phyloP scores from a whole-genome alignment of 23 tunicate species.

The Trididemnum clinides region DNA sequence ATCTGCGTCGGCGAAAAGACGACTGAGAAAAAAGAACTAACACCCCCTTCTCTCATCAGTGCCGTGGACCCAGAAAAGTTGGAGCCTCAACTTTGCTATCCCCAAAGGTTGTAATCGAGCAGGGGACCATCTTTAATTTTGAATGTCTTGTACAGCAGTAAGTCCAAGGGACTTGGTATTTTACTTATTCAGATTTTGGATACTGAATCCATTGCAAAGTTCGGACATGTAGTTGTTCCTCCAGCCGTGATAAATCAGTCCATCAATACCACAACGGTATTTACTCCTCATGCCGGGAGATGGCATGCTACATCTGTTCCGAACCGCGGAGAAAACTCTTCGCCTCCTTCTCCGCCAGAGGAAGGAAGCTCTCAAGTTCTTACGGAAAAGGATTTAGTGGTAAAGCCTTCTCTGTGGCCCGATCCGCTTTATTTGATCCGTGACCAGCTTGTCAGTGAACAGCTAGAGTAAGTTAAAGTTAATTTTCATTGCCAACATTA shows the following conservation, averaged over 20 bases:
- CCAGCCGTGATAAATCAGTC: constrained; percentile 30
- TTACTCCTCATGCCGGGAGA: constrained; percentile 59
- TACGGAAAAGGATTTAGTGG: constrained; percentile 27
- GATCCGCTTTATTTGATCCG: constrained; percentile 25
- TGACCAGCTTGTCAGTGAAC: constrained; percentile 24
- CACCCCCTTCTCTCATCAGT: no score
- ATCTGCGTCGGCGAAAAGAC: no score
- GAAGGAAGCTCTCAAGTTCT: neutral
- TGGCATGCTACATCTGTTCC: constrained; percentile 37
- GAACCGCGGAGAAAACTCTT: neutral
- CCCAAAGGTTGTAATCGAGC: no score
- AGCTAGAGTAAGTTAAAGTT: constrained; percentile 46
- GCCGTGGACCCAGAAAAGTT: no score
- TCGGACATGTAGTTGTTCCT: constrained; percentile 59
- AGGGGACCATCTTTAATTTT: no score
- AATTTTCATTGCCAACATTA: no score
- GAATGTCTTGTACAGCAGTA: no score
- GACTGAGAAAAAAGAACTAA: no score
- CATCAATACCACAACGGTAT: neutral
- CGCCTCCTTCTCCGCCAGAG: constrained; percentile 34
- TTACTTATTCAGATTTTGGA: constrained; percentile 28
- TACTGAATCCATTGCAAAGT: constrained; percentile 37
- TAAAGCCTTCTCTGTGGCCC: constrained; percentile 62
- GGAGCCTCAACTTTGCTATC: no score
- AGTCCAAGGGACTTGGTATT: no score